phyloP scores from a whole-genome alignment of 2,113 vertebrate genomes.

The Pantherophis guttatus region DNA sequence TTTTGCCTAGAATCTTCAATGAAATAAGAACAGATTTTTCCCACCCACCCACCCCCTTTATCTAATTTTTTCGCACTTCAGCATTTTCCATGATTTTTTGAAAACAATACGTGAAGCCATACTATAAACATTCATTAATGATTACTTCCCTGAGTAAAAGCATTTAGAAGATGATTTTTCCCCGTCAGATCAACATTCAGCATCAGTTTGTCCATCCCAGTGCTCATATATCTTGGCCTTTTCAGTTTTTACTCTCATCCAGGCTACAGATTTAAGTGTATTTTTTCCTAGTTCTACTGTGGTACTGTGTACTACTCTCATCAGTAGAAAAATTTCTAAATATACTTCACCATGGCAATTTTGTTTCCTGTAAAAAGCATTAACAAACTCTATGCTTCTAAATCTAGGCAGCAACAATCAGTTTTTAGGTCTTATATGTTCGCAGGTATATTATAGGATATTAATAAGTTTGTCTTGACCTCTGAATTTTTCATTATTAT shows the following conservation, averaged over 20 bases:
- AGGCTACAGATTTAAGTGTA: not conserved
- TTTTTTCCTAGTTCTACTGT: not conserved
- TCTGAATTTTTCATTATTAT: constrained; percentile 11
- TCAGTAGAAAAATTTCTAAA: not conserved
- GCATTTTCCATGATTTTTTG: not conserved
- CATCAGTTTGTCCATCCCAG: not conserved
- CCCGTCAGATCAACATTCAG: not conserved
- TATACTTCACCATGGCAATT: not conserved
- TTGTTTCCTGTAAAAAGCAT: not conserved
- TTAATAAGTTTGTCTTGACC: not conserved
- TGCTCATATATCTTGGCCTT: not conserved
- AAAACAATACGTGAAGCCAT: not conserved
- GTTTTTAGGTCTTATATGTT: not conserved
- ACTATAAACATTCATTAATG: not conserved
- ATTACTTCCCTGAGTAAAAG: not conserved
- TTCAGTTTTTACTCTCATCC: not conserved
- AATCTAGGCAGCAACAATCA: not conserved
- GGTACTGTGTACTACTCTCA: not conserved
- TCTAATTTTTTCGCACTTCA: not conserved
- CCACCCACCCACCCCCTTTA: not conserved
- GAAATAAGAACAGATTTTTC: not conserved
- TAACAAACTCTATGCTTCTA: not conserved
- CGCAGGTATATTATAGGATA: not conserved
- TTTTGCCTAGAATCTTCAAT: not conserved
- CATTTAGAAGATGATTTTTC: not conserved